These are phyloP conservation scores for Alectoris magna DNA, from an alignment of 2,797 vertebrate species.

Conservation along the genomic window DNA sequence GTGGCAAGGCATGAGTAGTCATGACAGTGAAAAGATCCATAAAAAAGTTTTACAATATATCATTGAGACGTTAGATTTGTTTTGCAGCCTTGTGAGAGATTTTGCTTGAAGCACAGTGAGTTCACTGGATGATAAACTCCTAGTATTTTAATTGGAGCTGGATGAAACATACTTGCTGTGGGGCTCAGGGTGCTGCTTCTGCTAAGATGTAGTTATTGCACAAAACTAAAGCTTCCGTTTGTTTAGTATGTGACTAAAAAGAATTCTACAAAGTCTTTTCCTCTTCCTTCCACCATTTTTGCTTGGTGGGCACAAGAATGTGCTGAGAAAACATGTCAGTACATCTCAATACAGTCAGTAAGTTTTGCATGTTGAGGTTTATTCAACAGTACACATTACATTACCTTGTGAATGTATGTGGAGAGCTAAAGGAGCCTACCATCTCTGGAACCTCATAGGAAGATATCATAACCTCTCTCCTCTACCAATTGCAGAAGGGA, in stretches of 20 bases:
- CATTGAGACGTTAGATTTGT: not conserved
- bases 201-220: not conserved
- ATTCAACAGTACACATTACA: not conserved
- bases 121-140: constrained; percentile 8
- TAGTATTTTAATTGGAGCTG: constrained; percentile 15
- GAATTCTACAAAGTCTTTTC: not conserved
- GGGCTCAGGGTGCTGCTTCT: not conserved
- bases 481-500: not conserved
- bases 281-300: not conserved
- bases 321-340: not conserved
- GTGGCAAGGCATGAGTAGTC: not conserved
- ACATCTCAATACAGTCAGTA: not conserved
- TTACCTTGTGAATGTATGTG: not conserved
- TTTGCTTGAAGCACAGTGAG: not conserved
- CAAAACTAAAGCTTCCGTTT: not conserved
- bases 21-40: not conserved
- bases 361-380: not conserved
- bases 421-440: not conserved
- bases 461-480: not conserved
- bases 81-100: not conserved
- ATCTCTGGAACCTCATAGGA: not conserved
- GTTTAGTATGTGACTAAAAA: not conserved
- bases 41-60: not conserved
- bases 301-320: not conserved
- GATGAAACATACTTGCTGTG: not conserved